A percentile compares a stretch with the other conserved stretches of the same genome.
These are phyloP conservation scores for Eupsilia transversa DNA, from an alignment of 2,888 invertebrate genomes.

Conservation along the genomic window DNA sequence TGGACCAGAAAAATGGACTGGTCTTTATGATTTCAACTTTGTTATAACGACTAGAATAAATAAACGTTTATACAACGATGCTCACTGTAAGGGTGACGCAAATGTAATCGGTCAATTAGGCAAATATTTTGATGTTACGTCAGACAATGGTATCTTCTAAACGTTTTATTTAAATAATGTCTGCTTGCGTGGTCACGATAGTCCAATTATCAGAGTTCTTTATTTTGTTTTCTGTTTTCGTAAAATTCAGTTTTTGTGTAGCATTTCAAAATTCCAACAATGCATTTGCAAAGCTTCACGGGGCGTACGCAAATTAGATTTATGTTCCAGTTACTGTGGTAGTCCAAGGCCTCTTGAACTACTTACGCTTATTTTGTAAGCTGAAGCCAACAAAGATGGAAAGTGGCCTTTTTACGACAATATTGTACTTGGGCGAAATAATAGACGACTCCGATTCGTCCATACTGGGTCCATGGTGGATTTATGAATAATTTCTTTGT, in stretches of 20 bases:
- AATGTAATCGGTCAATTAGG: slow-evolving; percentile 67
- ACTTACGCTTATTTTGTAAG: slow-evolving; percentile 70
- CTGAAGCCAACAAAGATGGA: slow-evolving; percentile 64
- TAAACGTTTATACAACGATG: slow-evolving; percentile 41
- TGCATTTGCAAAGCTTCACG: slow-evolving; percentile 72
- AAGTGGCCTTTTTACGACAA: slow-evolving; percentile 32
- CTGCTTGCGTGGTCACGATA: slow-evolving; percentile 38
- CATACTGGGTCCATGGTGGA: slow-evolving; percentile 6
- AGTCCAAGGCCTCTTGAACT: slow-evolving; percentile 80
- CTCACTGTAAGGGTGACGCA: slow-evolving; percentile 66
- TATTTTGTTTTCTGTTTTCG: slow-evolving; percentile 31
- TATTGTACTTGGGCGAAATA: slow-evolving; percentile 32
- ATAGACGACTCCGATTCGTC: slow-evolving; percentile 12
- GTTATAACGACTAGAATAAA: slow-evolving; percentile 57
- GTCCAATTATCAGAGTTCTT: slow-evolving; percentile 30
- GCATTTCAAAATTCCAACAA: slow-evolving; percentile 57
- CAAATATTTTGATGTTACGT: slow-evolving; percentile 69
- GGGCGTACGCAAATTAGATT: slow-evolving; percentile 79
- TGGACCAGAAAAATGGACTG: slow-evolving; percentile 60
- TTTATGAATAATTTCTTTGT: slow-evolving; percentile 25
- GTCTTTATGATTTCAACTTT: slow-evolving; percentile 60
- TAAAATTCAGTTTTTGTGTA: slow-evolving; percentile 44
- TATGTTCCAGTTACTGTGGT: slow-evolving; percentile 73
- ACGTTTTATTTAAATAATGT: slow-evolving; percentile 46
- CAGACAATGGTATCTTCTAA: slow-evolving; percentile 32